Conservation (phyloP, 1,140 invertebrate genomes). For the Trypoxylus dichotomus region DNA sequence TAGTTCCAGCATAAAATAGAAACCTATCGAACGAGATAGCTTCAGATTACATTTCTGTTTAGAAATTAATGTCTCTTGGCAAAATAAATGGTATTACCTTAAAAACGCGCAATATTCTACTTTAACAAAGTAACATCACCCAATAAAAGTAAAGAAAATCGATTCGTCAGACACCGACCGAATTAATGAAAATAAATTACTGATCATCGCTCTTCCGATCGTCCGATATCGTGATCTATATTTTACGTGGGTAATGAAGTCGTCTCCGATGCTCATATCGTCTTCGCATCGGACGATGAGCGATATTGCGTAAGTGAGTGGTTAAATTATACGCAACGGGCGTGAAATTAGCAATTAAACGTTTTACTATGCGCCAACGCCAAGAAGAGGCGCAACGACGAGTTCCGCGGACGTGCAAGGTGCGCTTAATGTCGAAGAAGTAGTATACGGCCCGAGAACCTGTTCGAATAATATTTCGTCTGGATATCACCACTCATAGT, state of each 20-base stretch:
- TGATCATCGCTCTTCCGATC: not conserved
- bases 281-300: not conserved
- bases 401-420: constrained; percentile 7
- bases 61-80: no score
- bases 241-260: not conserved
- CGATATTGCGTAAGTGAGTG: constrained; percentile 5
- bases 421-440: not conserved
- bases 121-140: no score
- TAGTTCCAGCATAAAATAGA: no score
- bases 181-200: no score
- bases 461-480: not conserved
- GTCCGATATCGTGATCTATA: not conserved
- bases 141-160: no score
- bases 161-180: no score
- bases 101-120: no score
- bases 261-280: not conserved
- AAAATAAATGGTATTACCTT: no score
- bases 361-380: constrained; percentile 11
- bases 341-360: constrained; percentile 19
- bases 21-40: no score
- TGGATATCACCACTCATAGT: no score
- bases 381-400: not conserved
- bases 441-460: not conserved
- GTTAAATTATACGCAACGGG: constrained; percentile 17
- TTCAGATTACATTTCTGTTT: no score